These are phyloP conservation scores for Tricholauxania praeusta DNA, from an alignment of 2,888 invertebrate genomes.

Conservation along the genomic window DNA sequence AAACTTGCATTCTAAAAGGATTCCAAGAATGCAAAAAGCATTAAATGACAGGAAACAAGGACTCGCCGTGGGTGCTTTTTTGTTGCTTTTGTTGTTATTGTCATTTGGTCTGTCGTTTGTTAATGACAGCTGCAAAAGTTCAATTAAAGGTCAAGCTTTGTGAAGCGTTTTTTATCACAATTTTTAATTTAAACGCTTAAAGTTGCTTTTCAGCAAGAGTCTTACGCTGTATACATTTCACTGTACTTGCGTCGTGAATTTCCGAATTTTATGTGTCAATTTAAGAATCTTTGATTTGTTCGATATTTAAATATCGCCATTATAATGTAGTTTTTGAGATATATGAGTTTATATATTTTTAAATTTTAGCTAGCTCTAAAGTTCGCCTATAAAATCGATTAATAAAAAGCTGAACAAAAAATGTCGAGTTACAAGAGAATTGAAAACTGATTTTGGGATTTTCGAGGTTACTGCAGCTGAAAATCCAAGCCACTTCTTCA, in stretches of 20 bases:
- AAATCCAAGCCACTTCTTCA: too few species aligned
- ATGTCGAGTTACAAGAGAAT: too few species aligned
- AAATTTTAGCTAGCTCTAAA: too few species aligned
- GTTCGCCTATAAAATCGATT: too few species aligned
- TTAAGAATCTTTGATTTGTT: too few species aligned
- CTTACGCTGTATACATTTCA: neutral
- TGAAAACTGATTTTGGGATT: too few species aligned
- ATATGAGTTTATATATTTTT: too few species aligned
- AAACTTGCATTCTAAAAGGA: neutral
- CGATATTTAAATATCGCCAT: too few species aligned
- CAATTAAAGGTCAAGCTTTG: constrained; percentile 30
- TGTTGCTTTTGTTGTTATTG: neutral
- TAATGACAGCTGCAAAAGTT: constrained; percentile 37
- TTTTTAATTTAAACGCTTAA: neutral
- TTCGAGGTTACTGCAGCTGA: too few species aligned
- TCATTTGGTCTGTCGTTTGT: constrained; percentile 32
- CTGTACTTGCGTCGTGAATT: neutral
- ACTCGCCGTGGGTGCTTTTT: neutral
- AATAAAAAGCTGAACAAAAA: too few species aligned
- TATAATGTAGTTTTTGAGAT: too few species aligned
- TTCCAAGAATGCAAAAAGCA: neutral
- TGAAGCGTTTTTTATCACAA: neutral
- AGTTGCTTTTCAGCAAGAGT: neutral
- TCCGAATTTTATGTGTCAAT: neutral
- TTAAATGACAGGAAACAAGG: constrained; percentile 1